These are phyloP conservation scores for Acanthosoma haemorrhoidale DNA, from an alignment of 2,888 invertebrate genomes.

Conservation along the genomic window DNA sequence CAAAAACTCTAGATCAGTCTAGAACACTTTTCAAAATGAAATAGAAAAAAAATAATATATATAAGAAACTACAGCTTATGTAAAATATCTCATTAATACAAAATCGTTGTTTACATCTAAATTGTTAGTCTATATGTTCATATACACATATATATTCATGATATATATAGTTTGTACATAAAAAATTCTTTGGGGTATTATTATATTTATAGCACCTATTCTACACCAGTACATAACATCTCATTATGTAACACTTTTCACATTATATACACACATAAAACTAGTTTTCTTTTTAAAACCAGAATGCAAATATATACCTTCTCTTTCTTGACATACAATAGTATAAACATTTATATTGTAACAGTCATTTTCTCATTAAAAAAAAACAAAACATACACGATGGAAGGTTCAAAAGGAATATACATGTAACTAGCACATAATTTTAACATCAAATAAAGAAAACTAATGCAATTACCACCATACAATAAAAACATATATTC, in stretches of 20 bases:
- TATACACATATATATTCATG: constrained; percentile 16
- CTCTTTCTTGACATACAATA: neutral
- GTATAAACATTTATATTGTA: neutral
- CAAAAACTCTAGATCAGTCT: constrained; percentile 32
- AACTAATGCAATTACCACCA: too few species aligned
- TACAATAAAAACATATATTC: too few species aligned
- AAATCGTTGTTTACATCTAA: constrained; percentile 28
- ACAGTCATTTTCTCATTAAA: constrained; percentile 4
- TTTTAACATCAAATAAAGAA: too few species aligned
- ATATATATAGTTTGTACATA: constrained; percentile 19
- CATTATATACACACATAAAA: constrained; percentile 20
- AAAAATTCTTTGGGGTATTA: constrained; percentile 31
- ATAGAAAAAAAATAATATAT: constrained; percentile 31
- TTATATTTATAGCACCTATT: constrained; percentile 22
- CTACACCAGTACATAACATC: constrained; percentile 8
- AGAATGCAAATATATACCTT: constrained; percentile 15
- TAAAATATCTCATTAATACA: constrained; percentile 28
- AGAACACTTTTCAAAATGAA: constrained; percentile 23
- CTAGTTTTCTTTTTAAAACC: neutral
- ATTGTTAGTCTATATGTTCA: constrained; percentile 28
- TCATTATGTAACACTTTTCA: constrained; percentile 23
- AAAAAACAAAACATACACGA: neutral
- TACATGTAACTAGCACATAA: too few species aligned
- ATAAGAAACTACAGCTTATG: constrained; percentile 27
- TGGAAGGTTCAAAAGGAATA: neutral